These are phyloP conservation scores for Ceuthmochares aereus DNA, from an alignment of 2,113 vertebrate genomes.

Conservation along the genomic window DNA sequence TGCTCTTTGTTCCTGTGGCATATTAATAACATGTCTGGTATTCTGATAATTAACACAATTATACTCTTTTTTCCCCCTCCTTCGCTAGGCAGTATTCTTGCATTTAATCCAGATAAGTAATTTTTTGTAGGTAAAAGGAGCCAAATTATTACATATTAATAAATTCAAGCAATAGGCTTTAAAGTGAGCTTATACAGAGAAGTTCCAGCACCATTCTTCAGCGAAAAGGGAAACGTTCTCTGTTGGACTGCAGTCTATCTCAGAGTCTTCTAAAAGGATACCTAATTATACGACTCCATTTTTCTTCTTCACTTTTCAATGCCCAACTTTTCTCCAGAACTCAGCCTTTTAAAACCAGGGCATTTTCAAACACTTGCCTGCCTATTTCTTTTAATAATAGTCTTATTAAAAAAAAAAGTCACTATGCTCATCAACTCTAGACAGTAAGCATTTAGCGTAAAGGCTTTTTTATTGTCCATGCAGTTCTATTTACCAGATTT, in stretches of 20 bases:
- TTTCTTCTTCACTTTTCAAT: too few relatives aligned
- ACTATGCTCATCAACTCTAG: background rate
- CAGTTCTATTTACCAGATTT: background rate
- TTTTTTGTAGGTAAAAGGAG: slow-evolving; percentile 42
- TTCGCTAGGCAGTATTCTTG: slow-evolving; percentile 20
- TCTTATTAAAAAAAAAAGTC: background rate
- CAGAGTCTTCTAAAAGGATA: background rate
- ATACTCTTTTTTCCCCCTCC: slow-evolving; percentile 48
- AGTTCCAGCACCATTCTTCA: background rate
- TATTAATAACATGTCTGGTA: slow-evolving; percentile 78
- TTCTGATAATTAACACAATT: slow-evolving; percentile 79
- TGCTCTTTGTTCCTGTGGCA: slow-evolving; percentile 75
- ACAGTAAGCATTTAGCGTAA: background rate
- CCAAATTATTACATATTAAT: slow-evolving; percentile 25
- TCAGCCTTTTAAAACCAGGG: too few relatives aligned
- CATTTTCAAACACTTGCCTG: too few relatives aligned
- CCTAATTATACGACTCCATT: background rate
- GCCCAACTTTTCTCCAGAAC: too few relatives aligned
- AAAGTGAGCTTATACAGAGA: background rate
- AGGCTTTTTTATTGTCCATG: background rate
- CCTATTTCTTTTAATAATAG: too few relatives aligned
- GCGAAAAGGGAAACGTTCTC: background rate
- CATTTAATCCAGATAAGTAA: slow-evolving; percentile 14
- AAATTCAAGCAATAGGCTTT: background rate
- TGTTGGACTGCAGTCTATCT: background rate